phyloP scores from a whole-genome alignment of 2,888 invertebrate genomes.

The Biston betularia region DNA sequence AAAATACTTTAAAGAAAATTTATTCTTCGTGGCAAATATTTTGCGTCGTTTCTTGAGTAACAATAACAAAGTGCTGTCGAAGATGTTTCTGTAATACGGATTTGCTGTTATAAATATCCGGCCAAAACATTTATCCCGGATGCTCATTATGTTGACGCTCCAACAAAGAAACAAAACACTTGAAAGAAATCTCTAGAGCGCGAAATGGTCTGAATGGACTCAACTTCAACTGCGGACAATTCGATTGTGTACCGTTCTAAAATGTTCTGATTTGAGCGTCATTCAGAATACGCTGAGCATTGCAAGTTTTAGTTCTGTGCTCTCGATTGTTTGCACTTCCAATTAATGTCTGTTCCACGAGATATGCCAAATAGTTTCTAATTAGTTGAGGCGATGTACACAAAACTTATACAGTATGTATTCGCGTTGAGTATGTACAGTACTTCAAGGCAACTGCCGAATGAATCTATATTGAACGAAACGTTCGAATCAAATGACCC shows the following conservation, averaged over 20 bases:
- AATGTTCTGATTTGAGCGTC: constrained; percentile 39
- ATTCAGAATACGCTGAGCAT: constrained; percentile 21
- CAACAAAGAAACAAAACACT: constrained; percentile 70
- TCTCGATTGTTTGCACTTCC: constrained; percentile 29
- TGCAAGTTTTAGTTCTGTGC: constrained; percentile 24
- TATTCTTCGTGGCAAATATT: constrained; percentile 2
- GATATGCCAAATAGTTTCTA: constrained; percentile 37
- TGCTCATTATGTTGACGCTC: constrained; percentile 70
- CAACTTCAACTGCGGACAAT: constrained; percentile 51
- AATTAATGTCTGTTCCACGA: constrained; percentile 28
- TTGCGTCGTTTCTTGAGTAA: constrained; percentile 32
- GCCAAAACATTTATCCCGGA: constrained; percentile 65
- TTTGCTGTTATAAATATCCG: constrained; percentile 67
- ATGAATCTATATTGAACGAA: constrained; percentile 39
- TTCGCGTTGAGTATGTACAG: constrained; percentile 1
- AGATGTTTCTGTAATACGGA: constrained; percentile 52
- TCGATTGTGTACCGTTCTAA: constrained; percentile 43
- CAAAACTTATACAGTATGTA: background rate
- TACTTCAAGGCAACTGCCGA: constrained; percentile 9
- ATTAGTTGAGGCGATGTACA: constrained; percentile 37
- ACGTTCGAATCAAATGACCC: constrained; percentile 56
- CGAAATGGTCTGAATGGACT: constrained; percentile 66
- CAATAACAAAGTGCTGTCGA: constrained; percentile 49
- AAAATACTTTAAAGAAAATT: constrained; percentile 1
- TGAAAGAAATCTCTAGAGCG: constrained; percentile 69